Percentiles rank a stretch among this genome's conserved stretches.
Evolutionary conservation across 2,888 invertebrate genomes (phyloP).

Genomic region (Apamea anceps): DNA sequence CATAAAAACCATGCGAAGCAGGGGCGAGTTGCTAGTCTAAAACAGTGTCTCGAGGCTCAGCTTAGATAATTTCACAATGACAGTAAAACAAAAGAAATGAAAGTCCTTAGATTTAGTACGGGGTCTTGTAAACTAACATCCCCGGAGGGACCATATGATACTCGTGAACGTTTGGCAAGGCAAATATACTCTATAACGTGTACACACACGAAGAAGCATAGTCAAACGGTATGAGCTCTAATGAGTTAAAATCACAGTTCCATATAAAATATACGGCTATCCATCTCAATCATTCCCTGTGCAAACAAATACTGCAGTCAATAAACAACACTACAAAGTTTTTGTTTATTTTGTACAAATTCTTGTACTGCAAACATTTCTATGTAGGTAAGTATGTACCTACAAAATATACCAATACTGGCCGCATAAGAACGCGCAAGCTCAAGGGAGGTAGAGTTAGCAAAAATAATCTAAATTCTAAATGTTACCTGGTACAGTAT

Average conservation of each 20-base stretch:
- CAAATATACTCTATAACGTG: slow-evolving; percentile 21
- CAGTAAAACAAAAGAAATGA: neutral
- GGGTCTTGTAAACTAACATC: neutral
- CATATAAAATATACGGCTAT: slow-evolving; percentile 3
- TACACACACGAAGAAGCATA: neutral
- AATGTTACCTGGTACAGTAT: slow-evolving; percentile 24
- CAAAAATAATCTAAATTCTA: slow-evolving; percentile 46
- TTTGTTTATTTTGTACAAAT: slow-evolving; percentile 7
- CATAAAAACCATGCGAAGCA: neutral
- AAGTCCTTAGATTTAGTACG: slow-evolving; percentile 3
- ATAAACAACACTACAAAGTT: neutral
- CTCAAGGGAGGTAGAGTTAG: slow-evolving; percentile 10
- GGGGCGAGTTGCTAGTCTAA: neutral
- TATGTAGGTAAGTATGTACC: neutral
- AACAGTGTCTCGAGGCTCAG: neutral
- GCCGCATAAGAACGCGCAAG: slow-evolving; percentile 17
- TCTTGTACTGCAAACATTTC: slow-evolving; percentile 1
- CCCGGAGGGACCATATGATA: slow-evolving; percentile 23
- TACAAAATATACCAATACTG: slow-evolving; percentile 39
- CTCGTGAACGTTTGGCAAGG: slow-evolving; percentile 23
- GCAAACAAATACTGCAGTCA: slow-evolving; percentile 16
- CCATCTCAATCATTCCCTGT: neutral
- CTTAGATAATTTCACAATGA: neutral
- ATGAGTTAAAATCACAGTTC: slow-evolving; percentile 24
- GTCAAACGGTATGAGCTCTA: neutral